These are phyloP conservation scores for Megastigmus dorsalis DNA, from an alignment of 2,888 invertebrate genomes.

Conservation along the genomic window DNA sequence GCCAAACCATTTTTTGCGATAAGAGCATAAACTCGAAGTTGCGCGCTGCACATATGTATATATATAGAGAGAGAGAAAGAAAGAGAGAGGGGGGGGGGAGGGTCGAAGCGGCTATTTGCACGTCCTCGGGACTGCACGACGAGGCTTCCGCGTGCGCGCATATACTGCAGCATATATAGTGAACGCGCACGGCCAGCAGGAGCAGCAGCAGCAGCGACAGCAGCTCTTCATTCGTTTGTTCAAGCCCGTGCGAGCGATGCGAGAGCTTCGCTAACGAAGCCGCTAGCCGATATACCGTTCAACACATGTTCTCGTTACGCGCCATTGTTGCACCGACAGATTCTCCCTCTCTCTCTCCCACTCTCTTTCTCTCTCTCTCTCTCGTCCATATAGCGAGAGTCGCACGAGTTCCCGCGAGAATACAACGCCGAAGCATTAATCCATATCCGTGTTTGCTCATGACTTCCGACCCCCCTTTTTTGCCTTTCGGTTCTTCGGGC, in stretches of 20 bases:
- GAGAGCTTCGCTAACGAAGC: constrained; percentile 64
- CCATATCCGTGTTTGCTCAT: constrained; percentile 60
- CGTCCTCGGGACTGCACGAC: constrained; percentile 30
- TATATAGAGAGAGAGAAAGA: too few relatives aligned
- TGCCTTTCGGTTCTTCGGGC: background rate
- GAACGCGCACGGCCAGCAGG: constrained; percentile 8
- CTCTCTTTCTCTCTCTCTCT: constrained; percentile 1
- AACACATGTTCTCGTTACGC: constrained; percentile 69
- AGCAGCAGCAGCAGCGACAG: too few relatives aligned
- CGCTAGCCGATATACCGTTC: constrained; percentile 58
- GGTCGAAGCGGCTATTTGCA: constrained; percentile 35
- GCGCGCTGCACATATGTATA: too few relatives aligned
- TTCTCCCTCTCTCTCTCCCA: background rate
- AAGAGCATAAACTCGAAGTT: constrained; percentile 34
- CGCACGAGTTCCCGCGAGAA: constrained; percentile 59
- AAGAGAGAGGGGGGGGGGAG: too few relatives aligned
- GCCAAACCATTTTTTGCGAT: constrained; percentile 34
- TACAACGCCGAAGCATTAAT: constrained; percentile 51
- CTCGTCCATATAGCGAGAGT: constrained; percentile 19
- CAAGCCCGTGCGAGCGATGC: constrained; percentile 46
- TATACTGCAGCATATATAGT: background rate
- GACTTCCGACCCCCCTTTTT: constrained; percentile 64
- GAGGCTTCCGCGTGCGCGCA: background rate
- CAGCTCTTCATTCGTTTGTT: constrained; percentile 46
- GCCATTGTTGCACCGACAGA: constrained; percentile 64